Conservation (phyloP, 2,797 vertebrate species). For the Aselliscus stoliczkanus region DNA sequence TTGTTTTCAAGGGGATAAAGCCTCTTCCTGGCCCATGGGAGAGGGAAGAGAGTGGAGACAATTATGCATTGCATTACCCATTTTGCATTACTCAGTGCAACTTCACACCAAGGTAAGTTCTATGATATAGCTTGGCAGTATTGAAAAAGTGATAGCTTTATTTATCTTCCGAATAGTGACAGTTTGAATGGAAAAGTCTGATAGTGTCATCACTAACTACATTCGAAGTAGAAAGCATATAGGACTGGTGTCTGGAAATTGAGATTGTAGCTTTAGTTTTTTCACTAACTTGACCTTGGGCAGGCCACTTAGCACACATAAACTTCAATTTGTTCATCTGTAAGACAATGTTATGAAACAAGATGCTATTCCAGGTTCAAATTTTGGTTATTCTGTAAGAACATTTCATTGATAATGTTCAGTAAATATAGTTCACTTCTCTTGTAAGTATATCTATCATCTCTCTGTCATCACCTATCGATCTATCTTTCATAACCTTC, state of each 20-base stretch:
- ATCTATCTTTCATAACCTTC: not conserved
- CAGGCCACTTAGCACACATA: not conserved
- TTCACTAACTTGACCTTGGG: not conserved
- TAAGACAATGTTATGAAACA: not conserved
- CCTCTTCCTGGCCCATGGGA: not conserved
- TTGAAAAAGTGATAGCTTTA: not conserved
- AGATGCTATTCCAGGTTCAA: not conserved
- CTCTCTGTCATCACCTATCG: not conserved
- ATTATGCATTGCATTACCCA: not conserved
- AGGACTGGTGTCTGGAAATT: not conserved
- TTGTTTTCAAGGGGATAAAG: not conserved
- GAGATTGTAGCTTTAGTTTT: not conserved
- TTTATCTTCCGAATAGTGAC: conserved; percentile 18
- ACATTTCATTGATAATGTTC: not conserved
- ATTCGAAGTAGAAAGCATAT: not conserved
- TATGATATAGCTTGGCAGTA: not conserved
- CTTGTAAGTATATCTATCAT: not conserved
- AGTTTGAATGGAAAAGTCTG: not conserved
- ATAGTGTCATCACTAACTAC: not conserved
- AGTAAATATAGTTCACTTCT: not conserved
- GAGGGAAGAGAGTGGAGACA: not conserved
- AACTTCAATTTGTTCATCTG: not conserved
- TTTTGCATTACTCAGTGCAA: not conserved
- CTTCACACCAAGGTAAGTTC: not conserved
- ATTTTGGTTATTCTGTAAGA: not conserved